A percentile compares a stretch with the other conserved stretches of the same genome.
Conservation (phyloP, 2,113 vertebrate species). For the Ovis canadensis region DNA sequence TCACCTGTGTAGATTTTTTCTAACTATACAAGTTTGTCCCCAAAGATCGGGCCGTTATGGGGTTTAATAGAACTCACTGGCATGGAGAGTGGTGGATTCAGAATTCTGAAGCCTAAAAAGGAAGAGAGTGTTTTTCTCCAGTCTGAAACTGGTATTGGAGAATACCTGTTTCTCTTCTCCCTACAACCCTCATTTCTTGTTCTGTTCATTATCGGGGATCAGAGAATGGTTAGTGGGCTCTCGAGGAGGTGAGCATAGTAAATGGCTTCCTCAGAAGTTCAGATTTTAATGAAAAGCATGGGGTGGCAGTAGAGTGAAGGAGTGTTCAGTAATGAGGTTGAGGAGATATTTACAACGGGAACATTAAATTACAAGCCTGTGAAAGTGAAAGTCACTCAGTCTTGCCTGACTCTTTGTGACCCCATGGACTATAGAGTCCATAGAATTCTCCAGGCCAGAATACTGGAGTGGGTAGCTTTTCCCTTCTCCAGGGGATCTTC, state of each 20-base stretch:
- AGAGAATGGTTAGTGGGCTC: not conserved
- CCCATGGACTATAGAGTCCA: not conserved
- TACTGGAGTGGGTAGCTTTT: not conserved
- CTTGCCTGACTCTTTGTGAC: accelerated
- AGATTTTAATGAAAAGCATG: not conserved
- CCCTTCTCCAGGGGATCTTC: not conserved
- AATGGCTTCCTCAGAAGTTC: not conserved
- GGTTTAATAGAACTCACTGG: not conserved
- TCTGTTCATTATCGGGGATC: not conserved
- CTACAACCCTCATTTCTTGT: not conserved
- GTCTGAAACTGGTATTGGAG: not conserved
- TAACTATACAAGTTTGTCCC: not conserved
- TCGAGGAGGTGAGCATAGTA: not conserved
- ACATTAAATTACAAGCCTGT: not conserved
- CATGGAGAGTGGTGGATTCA: not conserved
- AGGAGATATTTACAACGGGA: not conserved
- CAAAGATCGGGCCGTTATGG: not conserved
- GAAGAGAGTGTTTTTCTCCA: not conserved
- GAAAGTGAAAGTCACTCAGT: not conserved
- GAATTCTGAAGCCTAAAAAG: not conserved
- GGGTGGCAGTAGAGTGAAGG: not conserved
- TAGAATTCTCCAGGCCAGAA: not conserved
- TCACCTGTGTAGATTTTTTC: not conserved
- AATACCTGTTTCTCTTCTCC: not conserved
- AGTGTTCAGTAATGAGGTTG: not conserved